Evolutionary conservation across 2,113 vertebrate genomes (phyloP).

Genomic region (Varanus salvator): DNA sequence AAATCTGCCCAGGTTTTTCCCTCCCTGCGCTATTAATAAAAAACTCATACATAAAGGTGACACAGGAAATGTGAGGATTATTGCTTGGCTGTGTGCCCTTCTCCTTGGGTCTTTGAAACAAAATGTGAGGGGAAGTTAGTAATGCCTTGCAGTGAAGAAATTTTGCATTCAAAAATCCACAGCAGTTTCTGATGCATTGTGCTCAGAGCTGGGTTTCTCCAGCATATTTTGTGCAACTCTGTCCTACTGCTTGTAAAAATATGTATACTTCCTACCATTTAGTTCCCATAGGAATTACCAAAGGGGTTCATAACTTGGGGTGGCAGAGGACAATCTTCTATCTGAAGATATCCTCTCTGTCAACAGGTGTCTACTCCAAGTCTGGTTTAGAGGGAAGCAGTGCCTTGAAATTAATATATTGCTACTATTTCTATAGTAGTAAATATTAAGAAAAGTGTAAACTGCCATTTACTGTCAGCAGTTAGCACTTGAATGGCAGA

Average conservation of each 20-base stretch:
- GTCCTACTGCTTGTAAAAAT: neutral
- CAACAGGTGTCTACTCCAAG: no score
- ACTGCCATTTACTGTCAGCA: no score
- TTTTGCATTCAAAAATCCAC: neutral
- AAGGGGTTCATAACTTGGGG: neutral
- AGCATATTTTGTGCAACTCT: neutral
- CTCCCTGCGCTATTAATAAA: conserved; percentile 12
- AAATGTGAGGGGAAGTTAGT: neutral
- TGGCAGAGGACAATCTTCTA: no score
- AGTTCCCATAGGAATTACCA: neutral
- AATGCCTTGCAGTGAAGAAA: neutral
- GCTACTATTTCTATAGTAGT: no score
- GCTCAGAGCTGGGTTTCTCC: neutral
- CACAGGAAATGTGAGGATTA: conserved; percentile 37
- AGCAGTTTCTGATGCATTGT: neutral
- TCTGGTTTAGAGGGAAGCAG: no score
- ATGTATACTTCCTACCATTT: neutral
- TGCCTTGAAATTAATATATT: no score
- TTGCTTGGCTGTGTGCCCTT: conserved; percentile 36
- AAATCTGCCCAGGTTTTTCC: conserved; percentile 18
- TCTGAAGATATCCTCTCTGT: no score
- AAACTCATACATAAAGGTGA: conserved; percentile 27
- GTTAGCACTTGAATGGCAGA: no score
- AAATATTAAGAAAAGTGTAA: no score
- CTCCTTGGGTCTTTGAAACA: neutral